Conservation (phyloP, 2,888 invertebrate genomes). For the Mechanitis messenoides region DNA sequence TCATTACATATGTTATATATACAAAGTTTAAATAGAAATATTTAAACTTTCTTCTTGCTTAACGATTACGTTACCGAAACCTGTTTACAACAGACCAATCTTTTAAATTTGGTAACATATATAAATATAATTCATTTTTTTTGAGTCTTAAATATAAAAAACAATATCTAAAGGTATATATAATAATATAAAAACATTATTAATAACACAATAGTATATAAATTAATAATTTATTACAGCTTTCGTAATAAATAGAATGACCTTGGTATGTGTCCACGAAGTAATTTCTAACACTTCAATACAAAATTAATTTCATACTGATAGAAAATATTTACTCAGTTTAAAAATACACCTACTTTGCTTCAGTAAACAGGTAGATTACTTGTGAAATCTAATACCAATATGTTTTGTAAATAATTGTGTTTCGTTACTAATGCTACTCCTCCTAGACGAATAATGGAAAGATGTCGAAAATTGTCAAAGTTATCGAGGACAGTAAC, state of each 20-base stretch:
- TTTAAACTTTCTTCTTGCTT: slow-evolving; percentile 25
- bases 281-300: slow-evolving; percentile 15
- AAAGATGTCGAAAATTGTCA: too few species aligned
- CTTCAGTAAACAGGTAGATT: background rate
- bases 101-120: background rate
- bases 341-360: background rate
- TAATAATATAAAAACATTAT: too few species aligned
- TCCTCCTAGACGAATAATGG: too few species aligned
- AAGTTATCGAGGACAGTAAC: too few species aligned
- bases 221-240: background rate
- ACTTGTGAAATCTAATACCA: background rate
- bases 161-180: too few species aligned
- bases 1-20: too few species aligned
- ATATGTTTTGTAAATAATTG: background rate
- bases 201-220: too few species aligned
- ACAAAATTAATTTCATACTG: background rate
- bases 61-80: slow-evolving; percentile 11
- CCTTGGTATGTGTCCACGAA: slow-evolving; percentile 15
- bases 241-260: background rate
- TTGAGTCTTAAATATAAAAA: too few species aligned
- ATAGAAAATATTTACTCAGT: too few species aligned
- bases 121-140: too few species aligned
- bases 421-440: background rate
- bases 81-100: too few species aligned
- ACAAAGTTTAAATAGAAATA: too few species aligned